Evolutionary conservation across 2,888 invertebrate genomes (phyloP).

Genomic region (Cephonodes hylas): DNA sequence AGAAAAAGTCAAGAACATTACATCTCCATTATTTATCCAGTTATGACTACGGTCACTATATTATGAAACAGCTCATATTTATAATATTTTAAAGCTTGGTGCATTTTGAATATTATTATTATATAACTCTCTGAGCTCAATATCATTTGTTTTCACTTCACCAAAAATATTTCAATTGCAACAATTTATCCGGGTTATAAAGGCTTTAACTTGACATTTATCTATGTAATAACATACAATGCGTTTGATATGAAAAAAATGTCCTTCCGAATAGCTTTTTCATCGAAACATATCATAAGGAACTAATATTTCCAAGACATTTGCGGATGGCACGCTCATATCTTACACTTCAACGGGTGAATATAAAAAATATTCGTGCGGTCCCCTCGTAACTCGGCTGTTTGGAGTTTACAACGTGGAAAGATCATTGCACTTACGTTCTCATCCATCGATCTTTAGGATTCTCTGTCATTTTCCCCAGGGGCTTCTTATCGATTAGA

Average conservation of each 20-base stretch:
- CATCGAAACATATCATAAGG: background rate
- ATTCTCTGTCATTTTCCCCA: background rate
- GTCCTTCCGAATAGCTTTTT: background rate
- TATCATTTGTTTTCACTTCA: background rate
- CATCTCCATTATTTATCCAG: no score
- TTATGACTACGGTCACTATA: no score
- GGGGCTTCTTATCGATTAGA: background rate
- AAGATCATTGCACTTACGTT: constrained; percentile 5
- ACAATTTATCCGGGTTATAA: background rate
- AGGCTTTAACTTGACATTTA: background rate
- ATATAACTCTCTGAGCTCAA: no score
- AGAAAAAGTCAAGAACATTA: no score
- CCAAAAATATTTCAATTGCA: background rate
- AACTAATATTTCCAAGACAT: constrained; percentile 38
- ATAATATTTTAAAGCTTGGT: no score
- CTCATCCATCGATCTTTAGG: constrained; percentile 2
- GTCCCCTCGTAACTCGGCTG: constrained; percentile 16
- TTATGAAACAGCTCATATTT: no score
- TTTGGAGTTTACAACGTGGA: constrained; percentile 14
- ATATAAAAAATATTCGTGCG: constrained; percentile 31
- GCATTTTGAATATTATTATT: no score
- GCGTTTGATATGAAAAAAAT: background rate
- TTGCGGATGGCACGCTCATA: constrained; percentile 38
- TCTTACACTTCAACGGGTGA: constrained; percentile 41
- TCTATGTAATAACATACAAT: background rate